Base-by-base conservation (phyloP, 2,888 invertebrate species). In the Embidobia sp. region DNA sequence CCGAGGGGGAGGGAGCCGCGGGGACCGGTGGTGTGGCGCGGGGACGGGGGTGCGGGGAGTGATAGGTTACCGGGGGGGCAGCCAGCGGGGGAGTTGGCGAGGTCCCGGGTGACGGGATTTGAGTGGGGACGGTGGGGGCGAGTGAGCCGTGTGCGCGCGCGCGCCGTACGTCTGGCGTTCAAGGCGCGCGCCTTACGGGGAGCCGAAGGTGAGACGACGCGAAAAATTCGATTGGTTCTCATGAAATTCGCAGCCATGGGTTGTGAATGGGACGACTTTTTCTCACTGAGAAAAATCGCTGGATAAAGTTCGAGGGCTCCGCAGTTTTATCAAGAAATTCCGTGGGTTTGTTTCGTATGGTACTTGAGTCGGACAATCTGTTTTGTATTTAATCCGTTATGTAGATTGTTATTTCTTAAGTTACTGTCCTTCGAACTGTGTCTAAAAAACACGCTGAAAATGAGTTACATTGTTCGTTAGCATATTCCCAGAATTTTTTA, bases 61-160 rank as follows among this genome's bases (percentile, higher is more conserved):
- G 81, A 82, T 81, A 83, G 84, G 83, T 84, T 81, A 79, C 79
- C 79, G 78, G 63, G n/a, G n/a, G n/a, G 82, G 82, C 81, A 83
- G 82, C 81, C 81, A 82, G 75, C 75, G 75, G 79, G 73, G 76
- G 79, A 79, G 82, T 82, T 79, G 81, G 81, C 85, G 81, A 84
- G 84, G 83, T 82, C 79, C 82, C 84, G 81, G 82, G 86, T 88
- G 88, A 88, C 87, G 88, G 88, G 88, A 87, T 88, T 88, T 89
- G 88, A 88, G 88, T 89, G 88, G 87, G 87, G 86, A 88, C 85
- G 87, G 86, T 88, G 88, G 88, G 88, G 85, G 88, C 88, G 88
- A 88, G 88, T 88, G 88, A 88, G 88, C 86, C 84, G 82, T 85
- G 86, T 87, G 86, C 80, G 80, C 78, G 67, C 77, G 67, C 77